Conservation (phyloP, 2,888 invertebrate genomes). For the Spisula solida region DNA sequence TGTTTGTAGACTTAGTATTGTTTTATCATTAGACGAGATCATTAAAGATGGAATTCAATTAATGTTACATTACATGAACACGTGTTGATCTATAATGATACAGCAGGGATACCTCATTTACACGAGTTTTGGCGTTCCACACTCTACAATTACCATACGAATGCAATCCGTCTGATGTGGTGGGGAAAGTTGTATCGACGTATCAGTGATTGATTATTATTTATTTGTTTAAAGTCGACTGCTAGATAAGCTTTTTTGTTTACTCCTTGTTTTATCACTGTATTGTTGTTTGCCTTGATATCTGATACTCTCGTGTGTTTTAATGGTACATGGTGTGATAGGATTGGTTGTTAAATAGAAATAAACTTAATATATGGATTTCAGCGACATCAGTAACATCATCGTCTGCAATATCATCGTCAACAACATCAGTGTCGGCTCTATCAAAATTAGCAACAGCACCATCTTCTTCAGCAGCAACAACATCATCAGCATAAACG, state of each 20-base stretch:
- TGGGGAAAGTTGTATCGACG: neutral
- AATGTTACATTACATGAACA: slow-evolving; percentile 32
- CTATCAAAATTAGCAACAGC: too few species aligned
- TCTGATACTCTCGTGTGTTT: too few species aligned
- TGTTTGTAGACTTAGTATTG: slow-evolving; percentile 17
- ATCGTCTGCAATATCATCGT: neutral
- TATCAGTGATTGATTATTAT: neutral
- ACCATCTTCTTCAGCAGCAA: too few species aligned
- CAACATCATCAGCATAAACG: too few species aligned
- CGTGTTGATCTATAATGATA: slow-evolving; percentile 35
- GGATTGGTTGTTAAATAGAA: neutral
- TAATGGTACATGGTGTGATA: too few species aligned
- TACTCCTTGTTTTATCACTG: too few species aligned
- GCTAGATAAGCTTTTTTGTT: neutral
- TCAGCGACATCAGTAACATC: neutral
- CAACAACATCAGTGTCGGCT: neutral
- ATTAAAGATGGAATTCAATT: slow-evolving; percentile 46
- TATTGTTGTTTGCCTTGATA: too few species aligned
- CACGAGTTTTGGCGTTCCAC: neutral
- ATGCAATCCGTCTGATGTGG: neutral
- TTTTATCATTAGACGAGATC: slow-evolving; percentile 34
- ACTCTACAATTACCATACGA: neutral
- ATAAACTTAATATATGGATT: neutral
- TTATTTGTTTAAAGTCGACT: neutral
- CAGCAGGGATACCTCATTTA: slow-evolving; percentile 31